These are phyloP conservation scores for Nezara viridula DNA, from an alignment of 2,888 invertebrate genomes.

Conservation along the genomic window DNA sequence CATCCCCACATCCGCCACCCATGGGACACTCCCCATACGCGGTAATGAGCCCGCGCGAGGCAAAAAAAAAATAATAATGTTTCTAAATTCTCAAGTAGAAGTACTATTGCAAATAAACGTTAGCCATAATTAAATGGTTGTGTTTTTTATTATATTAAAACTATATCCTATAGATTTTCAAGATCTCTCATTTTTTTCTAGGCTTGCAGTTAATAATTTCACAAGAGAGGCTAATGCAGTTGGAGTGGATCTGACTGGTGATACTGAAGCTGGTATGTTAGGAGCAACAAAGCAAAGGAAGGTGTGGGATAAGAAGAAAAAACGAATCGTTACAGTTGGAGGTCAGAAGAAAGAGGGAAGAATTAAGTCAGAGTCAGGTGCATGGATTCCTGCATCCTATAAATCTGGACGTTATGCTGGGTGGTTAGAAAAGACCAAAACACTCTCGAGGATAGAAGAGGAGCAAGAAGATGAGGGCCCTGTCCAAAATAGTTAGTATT, in stretches of 20 bases:
- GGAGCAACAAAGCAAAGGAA: conserved; percentile 70
- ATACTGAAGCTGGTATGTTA: conserved; percentile 77
- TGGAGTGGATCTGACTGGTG: conserved; percentile 87
- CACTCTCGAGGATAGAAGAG: conserved; percentile 69
- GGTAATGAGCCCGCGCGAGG: too few species aligned
- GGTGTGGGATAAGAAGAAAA: conserved; percentile 95
- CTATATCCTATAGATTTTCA: neutral
- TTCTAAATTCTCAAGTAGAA: too few species aligned
- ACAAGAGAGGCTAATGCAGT: conserved; percentile 83
- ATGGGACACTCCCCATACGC: too few species aligned
- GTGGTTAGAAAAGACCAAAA: conserved; percentile 86
- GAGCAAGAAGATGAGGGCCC: conserved; percentile 70
- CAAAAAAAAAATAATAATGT: too few species aligned
- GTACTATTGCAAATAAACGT: too few species aligned
- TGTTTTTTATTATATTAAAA: neutral
- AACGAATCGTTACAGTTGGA: conserved; percentile 88
- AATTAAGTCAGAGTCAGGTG: conserved; percentile 96
- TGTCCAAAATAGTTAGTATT: conserved; percentile 60
- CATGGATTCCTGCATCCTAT: conserved; percentile 93
- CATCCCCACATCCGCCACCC: too few species aligned
- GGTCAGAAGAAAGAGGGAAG: conserved; percentile 74
- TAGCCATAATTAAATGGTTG: neutral
- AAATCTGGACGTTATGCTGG: conserved; percentile 90
- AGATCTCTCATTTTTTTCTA: conserved; percentile 68
- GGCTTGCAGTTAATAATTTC: conserved; percentile 84